Evolutionary conservation across 2,113 vertebrate genomes (phyloP), one percentile per base, ranked within the genome.

Genomic region (Polypterus senegalus): DNA sequence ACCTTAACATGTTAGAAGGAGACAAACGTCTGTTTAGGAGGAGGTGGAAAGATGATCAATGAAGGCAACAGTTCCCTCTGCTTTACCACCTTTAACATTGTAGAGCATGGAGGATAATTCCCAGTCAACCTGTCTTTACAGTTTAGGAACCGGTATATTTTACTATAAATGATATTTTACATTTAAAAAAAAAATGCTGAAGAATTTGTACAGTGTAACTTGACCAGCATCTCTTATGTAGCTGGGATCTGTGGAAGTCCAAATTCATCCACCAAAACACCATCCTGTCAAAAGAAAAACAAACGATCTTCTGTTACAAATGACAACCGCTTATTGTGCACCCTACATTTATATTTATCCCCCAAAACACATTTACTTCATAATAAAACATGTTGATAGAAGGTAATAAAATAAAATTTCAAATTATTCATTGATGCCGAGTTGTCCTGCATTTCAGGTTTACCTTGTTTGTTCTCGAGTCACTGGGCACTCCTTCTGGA

Each of bases 201-300:
- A 68, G 65, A 62, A 51, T 60, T 60, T 70, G 7, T 52, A 52
- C 51, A 52, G 27, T 57, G 56, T 56, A 46, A 63, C 8, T 9
- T 7, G 61, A 48, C 48, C 3, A 48, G 57, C 48, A 7, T 11
- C 7, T 48, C 76, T 83, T 96, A 98, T 70, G 92, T 87, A 58
- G 96, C 94, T 51, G 96, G 94, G 58, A 97, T 98, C 83, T 98
- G 94, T 65, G 94, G 94, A 70, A 98, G 79, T 55, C 95, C 94
- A 49, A 98, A 98, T 75, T 98, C 96, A 75, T 99, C 96, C 77
- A 97, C 95, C 81, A 97, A 62, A 7, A 97, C 90, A 1, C 96
- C 95, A 62, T 98, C 96, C 96, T 99, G 72, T 67, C 73, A 72
- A 69, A 47, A 70, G 71, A 71, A 11, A 64, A 57, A 27, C 27